A percentile compares a stretch with the other conserved stretches of the same genome.
Evolutionary conservation across 2,797 vertebrate genomes (phyloP).

Genomic region (Myiotriccus ornatus): DNA sequence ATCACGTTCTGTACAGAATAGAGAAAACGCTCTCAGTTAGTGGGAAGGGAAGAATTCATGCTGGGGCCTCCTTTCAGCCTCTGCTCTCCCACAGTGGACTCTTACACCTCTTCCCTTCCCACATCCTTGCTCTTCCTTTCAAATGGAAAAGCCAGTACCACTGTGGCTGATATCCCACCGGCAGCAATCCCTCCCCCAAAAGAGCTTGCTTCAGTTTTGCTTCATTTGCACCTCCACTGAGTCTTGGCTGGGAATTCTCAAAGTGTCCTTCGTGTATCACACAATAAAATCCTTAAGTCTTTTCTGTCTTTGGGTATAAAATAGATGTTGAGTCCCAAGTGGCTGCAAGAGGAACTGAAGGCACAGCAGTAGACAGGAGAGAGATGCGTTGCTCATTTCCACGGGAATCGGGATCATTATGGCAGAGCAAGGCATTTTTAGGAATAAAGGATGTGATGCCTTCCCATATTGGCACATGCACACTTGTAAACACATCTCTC

Average conservation of each 20-base stretch:
- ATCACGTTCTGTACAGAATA: constrained; percentile 44
- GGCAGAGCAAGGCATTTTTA: neutral
- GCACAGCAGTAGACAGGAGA: neutral
- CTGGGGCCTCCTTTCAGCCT: constrained; percentile 58
- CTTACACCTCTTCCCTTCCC: constrained; percentile 27
- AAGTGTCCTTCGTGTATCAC: neutral
- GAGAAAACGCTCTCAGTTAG: constrained; percentile 7
- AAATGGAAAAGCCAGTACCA: constrained; percentile 51
- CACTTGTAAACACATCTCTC: neutral
- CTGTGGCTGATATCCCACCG: neutral
- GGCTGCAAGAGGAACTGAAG: neutral
- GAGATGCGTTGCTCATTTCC: neutral
- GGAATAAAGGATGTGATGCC: neutral
- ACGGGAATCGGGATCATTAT: fast-evolving
- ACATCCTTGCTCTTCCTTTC: constrained; percentile 56
- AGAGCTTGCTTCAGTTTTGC: neutral
- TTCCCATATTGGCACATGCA: fast-evolving
- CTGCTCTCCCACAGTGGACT: constrained; percentile 44
- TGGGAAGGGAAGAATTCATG: constrained; percentile 40
- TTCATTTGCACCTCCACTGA: constrained; percentile 1
- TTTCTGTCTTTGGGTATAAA: neutral
- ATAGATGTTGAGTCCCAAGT: neutral
- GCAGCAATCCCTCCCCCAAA: neutral
- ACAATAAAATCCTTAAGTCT: neutral
- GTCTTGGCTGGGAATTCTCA: constrained; percentile 14